These are phyloP conservation scores for Phalanger gymnotis DNA, from an alignment of 2,797 vertebrate species.

Conservation along the genomic window DNA sequence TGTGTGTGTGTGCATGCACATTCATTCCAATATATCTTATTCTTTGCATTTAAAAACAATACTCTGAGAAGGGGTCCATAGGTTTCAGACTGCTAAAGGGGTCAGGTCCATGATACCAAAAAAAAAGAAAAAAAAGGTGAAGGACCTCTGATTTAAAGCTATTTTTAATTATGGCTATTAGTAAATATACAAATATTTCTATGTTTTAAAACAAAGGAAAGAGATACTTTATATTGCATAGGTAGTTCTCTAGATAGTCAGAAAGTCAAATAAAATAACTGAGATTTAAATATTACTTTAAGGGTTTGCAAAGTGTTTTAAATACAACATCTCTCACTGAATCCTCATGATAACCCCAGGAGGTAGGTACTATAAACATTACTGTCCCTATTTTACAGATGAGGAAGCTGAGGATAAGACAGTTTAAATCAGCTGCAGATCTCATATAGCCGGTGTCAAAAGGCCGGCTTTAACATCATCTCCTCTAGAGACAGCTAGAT, in stretches of 20 bases:
- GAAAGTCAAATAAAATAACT: neutral
- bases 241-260: neutral
- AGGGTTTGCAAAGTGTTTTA: neutral
- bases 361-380: neutral
- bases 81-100: no score
- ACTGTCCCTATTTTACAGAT: neutral
- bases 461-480: no score
- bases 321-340: no score
- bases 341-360: neutral
- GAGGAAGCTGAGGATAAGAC: neutral
- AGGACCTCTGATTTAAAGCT: no score
- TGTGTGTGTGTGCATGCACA: no score
- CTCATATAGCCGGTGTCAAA: no score
- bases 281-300: neutral
- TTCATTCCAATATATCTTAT: neutral
- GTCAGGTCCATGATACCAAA: no score
- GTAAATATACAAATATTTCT: neutral
- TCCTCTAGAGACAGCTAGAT: neutral
- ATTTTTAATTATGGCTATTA: neutral
- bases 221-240: neutral
- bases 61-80: no score
- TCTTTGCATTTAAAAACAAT: neutral
- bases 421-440: neutral
- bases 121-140: no score
- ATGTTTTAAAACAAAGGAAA: no score